A percentile compares a stretch with the other conserved stretches of the same genome.
phyloP scores from a whole-genome alignment of 2,888 invertebrate species.

The Pogonocherus hispidulus region DNA sequence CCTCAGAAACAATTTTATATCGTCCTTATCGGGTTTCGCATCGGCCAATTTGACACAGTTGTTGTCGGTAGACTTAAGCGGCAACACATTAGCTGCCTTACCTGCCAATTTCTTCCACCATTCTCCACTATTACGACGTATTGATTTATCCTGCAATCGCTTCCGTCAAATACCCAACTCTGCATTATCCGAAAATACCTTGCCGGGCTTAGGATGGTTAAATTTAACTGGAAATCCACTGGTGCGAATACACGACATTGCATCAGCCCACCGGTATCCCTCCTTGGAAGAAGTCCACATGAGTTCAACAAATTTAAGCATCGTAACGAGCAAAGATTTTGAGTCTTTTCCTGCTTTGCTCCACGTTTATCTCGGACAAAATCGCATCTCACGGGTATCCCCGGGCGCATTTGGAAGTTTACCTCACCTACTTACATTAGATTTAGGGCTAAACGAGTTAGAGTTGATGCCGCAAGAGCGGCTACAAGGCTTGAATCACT shows the following conservation, averaged over 20 bases:
- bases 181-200: constrained; percentile 80
- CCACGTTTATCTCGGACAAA: constrained; percentile 80
- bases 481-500: constrained; percentile 81
- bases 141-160: constrained; percentile 84
- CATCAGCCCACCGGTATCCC: constrained; percentile 80
- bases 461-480: constrained; percentile 88
- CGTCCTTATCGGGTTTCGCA: constrained; percentile 82
- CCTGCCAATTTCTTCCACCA: constrained; percentile 87
- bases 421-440: constrained; percentile 82
- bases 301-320: constrained; percentile 83
- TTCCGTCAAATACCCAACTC: constrained; percentile 85
- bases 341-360: constrained; percentile 85
- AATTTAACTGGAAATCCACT: constrained; percentile 89
- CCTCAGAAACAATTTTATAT: constrained; percentile 81
- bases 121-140: constrained; percentile 78
- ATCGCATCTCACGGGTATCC: constrained; percentile 83
- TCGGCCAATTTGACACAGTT: constrained; percentile 82
- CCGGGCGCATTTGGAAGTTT: constrained; percentile 88
- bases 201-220: constrained; percentile 80
- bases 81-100: constrained; percentile 81
- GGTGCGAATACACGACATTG: constrained; percentile 80
- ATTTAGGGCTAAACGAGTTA: constrained; percentile 86
- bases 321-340: constrained; percentile 88
- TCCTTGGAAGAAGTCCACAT: constrained; percentile 85
- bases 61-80: constrained; percentile 81